These are phyloP conservation scores for Caiman crocodilus DNA, from an alignment of 2,797 vertebrate species.

Conservation along the genomic window DNA sequence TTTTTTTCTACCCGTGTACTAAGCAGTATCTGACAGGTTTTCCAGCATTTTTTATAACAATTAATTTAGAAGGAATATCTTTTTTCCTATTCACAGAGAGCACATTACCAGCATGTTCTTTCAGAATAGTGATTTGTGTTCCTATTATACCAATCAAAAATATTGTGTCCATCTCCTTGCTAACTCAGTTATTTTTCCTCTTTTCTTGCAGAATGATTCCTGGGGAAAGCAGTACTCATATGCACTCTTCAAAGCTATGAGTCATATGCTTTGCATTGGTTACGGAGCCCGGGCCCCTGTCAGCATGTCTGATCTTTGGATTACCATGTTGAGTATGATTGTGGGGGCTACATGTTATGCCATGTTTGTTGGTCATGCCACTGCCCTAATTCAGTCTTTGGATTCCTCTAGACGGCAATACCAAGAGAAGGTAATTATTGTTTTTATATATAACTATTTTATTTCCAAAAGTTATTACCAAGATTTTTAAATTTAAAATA, in stretches of 20 bases:
- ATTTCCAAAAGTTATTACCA: not conserved
- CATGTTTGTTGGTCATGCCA: slow-evolving; percentile 98
- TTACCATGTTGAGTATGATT: slow-evolving; percentile 99
- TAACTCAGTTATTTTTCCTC: slow-evolving; percentile 50
- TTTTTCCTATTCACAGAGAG: slow-evolving; percentile 64
- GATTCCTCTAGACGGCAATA: slow-evolving; percentile 96
- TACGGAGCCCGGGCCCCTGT: slow-evolving; percentile 95
- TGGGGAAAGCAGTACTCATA: slow-evolving; percentile 99
- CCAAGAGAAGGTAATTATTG: slow-evolving; percentile 93
- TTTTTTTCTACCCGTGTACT: slow-evolving; percentile 32
- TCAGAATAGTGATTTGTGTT: slow-evolving; percentile 67
- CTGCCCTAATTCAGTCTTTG: slow-evolving; percentile 96
- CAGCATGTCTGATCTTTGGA: slow-evolving; percentile 99
- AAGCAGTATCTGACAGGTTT: slow-evolving; percentile 35
- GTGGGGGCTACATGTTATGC: slow-evolving; percentile 98
- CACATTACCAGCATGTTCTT: slow-evolving; percentile 52
- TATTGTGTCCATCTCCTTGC: not conserved
- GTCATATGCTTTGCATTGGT: slow-evolving; percentile 98
- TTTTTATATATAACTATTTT: not conserved
- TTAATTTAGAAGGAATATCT: slow-evolving; percentile 37
- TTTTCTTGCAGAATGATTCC: slow-evolving; percentile 91
- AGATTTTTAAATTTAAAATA: not conserved
- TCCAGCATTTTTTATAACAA: slow-evolving; percentile 5
- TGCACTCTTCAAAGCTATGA: slow-evolving; percentile 99
- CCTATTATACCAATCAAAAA: not conserved